These are phyloP conservation scores for Tigriopus californicus DNA, from an alignment of 2,888 invertebrate genomes.

Conservation along the genomic window DNA sequence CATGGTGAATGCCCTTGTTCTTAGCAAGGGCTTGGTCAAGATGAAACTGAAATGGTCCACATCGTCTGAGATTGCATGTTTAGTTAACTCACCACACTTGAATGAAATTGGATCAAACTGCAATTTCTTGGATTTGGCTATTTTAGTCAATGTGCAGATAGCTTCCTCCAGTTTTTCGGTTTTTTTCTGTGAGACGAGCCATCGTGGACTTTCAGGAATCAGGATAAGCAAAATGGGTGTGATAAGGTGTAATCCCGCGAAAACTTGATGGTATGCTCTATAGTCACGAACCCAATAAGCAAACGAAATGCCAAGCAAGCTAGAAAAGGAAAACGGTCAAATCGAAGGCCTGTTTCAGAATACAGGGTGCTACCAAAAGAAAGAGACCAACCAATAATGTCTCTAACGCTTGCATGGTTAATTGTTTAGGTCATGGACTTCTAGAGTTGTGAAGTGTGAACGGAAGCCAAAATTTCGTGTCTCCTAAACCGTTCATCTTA, in stretches of 20 bases:
- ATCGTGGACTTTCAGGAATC: slow-evolving; percentile 13
- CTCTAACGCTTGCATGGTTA: too few relatives aligned
- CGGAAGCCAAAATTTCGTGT: too few relatives aligned
- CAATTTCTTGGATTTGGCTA: not conserved
- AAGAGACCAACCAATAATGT: too few relatives aligned
- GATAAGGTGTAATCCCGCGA: not conserved
- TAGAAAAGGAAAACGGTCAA: too few relatives aligned
- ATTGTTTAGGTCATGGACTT: too few relatives aligned
- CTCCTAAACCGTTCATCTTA: too few relatives aligned
- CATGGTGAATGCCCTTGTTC: not conserved
- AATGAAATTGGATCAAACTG: not conserved
- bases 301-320: not conserved
- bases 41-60: not conserved
- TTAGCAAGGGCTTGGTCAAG: not conserved
- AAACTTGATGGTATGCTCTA: not conserved
- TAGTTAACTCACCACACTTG: too few relatives aligned
- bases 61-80: not conserved
- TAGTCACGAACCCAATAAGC: slow-evolving; percentile 9
- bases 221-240: not conserved
- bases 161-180: not conserved
- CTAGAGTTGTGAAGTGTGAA: too few relatives aligned
- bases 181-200: not conserved
- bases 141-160: not conserved
- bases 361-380: too few relatives aligned
- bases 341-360: too few relatives aligned